phyloP scores from a whole-genome alignment of 1,140 invertebrate genomes.

The Armadillidium nasatum region DNA sequence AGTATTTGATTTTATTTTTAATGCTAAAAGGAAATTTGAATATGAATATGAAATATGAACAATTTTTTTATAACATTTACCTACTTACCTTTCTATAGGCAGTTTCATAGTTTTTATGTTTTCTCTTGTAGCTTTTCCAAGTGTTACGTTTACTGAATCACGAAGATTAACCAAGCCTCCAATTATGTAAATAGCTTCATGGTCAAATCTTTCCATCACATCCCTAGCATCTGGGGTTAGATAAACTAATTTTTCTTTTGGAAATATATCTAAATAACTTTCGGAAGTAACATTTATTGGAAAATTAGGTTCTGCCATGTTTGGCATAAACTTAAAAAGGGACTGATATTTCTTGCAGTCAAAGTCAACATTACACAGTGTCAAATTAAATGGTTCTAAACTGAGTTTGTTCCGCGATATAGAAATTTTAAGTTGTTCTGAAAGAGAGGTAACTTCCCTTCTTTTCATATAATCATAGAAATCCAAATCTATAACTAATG shows the following conservation, averaged over 20 bases:
- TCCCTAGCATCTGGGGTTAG: constrained; percentile 73
- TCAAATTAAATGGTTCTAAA: constrained; percentile 67
- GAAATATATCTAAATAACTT: constrained; percentile 79
- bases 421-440: constrained; percentile 61
- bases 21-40: too few relatives aligned
- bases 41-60: too few relatives aligned
- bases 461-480: constrained; percentile 70
- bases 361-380: constrained; percentile 65
- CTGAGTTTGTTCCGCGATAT: constrained; percentile 59
- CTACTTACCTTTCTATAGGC: constrained; percentile 67
- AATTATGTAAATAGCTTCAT: constrained; percentile 76
- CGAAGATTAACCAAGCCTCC: constrained; percentile 81
- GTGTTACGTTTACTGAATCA: constrained; percentile 68
- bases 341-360: constrained; percentile 54
- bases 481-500: constrained; percentile 72
- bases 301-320: constrained; percentile 57
- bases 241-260: constrained; percentile 74
- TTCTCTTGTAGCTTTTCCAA: constrained; percentile 77
- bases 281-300: constrained; percentile 66
- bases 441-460: constrained; percentile 63
- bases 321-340: constrained; percentile 62
- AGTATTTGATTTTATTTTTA: too few relatives aligned
- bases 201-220: constrained; percentile 63
- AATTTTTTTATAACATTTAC: too few relatives aligned
- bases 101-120: constrained; percentile 69